These are phyloP conservation scores for Noctua fimbriata DNA, from an alignment of 2,888 invertebrate genomes.

Conservation along the genomic window DNA sequence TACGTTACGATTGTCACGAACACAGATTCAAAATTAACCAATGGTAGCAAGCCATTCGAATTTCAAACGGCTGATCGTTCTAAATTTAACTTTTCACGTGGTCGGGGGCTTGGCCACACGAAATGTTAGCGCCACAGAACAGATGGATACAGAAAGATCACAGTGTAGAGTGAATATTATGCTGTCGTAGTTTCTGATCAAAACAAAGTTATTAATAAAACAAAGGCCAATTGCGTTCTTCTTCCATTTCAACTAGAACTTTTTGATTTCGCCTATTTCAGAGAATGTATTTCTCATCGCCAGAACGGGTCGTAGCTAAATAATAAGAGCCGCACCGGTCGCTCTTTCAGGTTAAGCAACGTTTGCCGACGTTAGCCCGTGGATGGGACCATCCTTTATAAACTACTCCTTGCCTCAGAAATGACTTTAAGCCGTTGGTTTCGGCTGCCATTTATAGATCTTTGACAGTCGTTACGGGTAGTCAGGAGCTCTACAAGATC, in stretches of 20 bases:
- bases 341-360: background rate
- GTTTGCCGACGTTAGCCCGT: background rate
- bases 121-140: slow-evolving; percentile 31
- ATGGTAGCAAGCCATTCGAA: slow-evolving; percentile 64
- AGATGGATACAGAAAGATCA: slow-evolving; percentile 21
- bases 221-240: background rate
- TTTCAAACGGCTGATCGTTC: slow-evolving; percentile 63
- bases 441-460: background rate
- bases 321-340: background rate
- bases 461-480: background rate
- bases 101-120: slow-evolving; percentile 76
- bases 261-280: background rate
- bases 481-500: background rate
- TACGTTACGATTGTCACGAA: slow-evolving; percentile 51
- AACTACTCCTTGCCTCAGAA: background rate
- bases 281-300: background rate
- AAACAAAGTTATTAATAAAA: slow-evolving; percentile 2
- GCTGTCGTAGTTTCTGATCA: background rate
- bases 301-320: background rate
- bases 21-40: slow-evolving; percentile 68
- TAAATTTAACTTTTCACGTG: slow-evolving; percentile 74
- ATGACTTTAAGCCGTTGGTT: no score
- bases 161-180: background rate
- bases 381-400: background rate
- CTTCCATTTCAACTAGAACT: background rate